Evolutionary conservation across 2,797 vertebrate species (phyloP).

Genomic region (Aeoliscus strigatus): DNA sequence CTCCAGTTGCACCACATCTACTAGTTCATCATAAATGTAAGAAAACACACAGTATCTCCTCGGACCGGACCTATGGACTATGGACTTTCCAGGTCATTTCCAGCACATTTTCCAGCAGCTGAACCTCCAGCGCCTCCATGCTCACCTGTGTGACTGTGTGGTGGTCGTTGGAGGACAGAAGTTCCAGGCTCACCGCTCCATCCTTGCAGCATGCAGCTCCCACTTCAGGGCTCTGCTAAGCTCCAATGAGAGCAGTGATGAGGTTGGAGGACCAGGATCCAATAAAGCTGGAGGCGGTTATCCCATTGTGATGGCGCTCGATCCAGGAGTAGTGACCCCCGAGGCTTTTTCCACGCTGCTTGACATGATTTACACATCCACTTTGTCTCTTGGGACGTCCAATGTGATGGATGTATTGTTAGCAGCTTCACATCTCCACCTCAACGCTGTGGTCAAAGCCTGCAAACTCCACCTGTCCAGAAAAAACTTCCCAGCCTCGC

Average conservation of each 20-base stretch:
- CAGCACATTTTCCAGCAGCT: constrained; percentile 93
- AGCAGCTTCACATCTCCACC: constrained; percentile 93
- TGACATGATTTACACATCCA: constrained; percentile 98
- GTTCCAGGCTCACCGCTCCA: constrained; percentile 92
- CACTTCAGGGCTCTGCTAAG: constrained; percentile 92
- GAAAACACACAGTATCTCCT: background rate
- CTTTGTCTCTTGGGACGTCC: constrained; percentile 86
- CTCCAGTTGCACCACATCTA: background rate
- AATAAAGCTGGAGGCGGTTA: constrained; percentile 15
- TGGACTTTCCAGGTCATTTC: constrained; percentile 98
- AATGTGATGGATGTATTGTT: constrained; percentile 96
- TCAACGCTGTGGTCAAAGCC: constrained; percentile 93
- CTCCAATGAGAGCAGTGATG: constrained; percentile 61
- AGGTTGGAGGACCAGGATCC: constrained; percentile 10
- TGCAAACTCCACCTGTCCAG: constrained; percentile 95
- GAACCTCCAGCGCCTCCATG: constrained; percentile 91
- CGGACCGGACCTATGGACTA: constrained; percentile 42
- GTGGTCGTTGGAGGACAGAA: constrained; percentile 88
- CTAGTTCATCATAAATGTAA: background rate
- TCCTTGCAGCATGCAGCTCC: constrained; percentile 93
- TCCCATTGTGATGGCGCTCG: constrained; percentile 56
- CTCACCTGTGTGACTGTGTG: constrained; percentile 92
- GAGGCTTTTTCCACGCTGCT: constrained; percentile 93
- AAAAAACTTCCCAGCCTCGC: constrained; percentile 86
- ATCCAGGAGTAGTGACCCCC: constrained; percentile 85